phyloP scores from a whole-genome alignment of 2,888 invertebrate genomes.

The Diplolepis rosae region DNA sequence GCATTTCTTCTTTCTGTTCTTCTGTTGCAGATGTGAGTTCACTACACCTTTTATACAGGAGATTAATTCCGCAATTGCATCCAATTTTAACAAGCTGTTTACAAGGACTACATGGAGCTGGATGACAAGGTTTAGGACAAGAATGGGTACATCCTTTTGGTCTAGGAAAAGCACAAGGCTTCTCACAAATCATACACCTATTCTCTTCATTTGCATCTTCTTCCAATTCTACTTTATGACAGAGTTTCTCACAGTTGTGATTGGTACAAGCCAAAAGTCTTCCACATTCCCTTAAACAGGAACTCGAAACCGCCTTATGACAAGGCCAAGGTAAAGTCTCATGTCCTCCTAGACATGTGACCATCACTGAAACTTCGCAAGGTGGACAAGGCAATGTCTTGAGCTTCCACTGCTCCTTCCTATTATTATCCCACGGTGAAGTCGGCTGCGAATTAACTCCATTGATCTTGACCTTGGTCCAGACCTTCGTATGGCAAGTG shows the following conservation, averaged over 20 bases:
- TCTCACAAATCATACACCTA: constrained; percentile 77
- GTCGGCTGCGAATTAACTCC: constrained; percentile 77
- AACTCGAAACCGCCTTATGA: constrained; percentile 80
- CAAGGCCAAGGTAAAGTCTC: constrained; percentile 82
- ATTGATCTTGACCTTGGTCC: constrained; percentile 78
- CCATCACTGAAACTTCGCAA: constrained; percentile 81
- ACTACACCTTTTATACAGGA: constrained; percentile 84
- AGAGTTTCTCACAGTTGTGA: constrained; percentile 83
- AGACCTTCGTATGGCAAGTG: constrained; percentile 85
- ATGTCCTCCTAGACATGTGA: constrained; percentile 84
- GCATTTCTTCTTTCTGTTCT: constrained; percentile 71
- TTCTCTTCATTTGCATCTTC: constrained; percentile 37
- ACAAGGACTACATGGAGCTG: constrained; percentile 85
- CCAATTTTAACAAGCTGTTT: constrained; percentile 80
- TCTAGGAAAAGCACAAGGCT: constrained; percentile 79
- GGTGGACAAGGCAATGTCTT: constrained; percentile 81
- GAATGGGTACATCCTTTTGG: constrained; percentile 85
- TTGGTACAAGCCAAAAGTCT: constrained; percentile 83
- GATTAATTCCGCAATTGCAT: constrained; percentile 89
- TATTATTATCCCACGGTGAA: constrained; percentile 79
- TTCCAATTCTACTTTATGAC: constrained; percentile 77
- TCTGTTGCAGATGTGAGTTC: constrained; percentile 78
- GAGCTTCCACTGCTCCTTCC: constrained; percentile 69
- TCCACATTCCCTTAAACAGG: constrained; percentile 88
- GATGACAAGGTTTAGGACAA: constrained; percentile 83